phyloP scores from a whole-genome alignment of 1,140 invertebrate genomes.

The Aphidius gifuensis region DNA sequence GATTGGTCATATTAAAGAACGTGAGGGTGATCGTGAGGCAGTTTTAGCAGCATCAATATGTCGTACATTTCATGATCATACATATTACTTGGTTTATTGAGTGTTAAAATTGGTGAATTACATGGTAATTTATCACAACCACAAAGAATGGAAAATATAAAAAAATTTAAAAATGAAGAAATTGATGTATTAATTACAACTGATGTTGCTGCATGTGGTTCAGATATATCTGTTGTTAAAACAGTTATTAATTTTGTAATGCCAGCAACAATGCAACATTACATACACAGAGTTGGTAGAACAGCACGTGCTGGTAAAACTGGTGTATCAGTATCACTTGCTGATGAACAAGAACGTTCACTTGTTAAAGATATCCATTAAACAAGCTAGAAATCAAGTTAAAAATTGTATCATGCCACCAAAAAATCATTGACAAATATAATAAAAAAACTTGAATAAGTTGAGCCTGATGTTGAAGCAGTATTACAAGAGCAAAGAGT shows the following conservation, averaged over 20 bases:
- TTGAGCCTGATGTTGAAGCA: constrained; percentile 76
- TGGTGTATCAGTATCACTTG: constrained; percentile 89
- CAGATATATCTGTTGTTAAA: constrained; percentile 94
- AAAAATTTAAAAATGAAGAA: constrained; percentile 83
- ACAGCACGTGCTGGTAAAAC: constrained; percentile 90
- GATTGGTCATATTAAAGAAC: constrained; percentile 86
- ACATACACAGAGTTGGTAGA: constrained; percentile 91
- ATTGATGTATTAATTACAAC: constrained; percentile 92
- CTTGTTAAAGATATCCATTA: constrained; percentile 89
- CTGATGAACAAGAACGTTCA: constrained; percentile 86
- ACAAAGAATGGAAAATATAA: constrained; percentile 84
- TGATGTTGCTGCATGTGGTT: constrained; percentile 92
- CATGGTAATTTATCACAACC: constrained; percentile 92
- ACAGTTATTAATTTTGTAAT: constrained; percentile 97
- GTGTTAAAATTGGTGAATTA: constrained; percentile 50
- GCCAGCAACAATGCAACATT: constrained; percentile 91
- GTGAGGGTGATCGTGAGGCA: constrained; percentile 87
- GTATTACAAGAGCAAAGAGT: constrained; percentile 82
- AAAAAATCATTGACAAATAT: constrained; percentile 86
- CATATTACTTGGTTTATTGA: constrained; percentile 85
- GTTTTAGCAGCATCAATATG: constrained; percentile 87
- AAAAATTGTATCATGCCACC: constrained; percentile 83
- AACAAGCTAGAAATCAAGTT: constrained; percentile 78
- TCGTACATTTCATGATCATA: constrained; percentile 89
- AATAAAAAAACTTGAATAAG: constrained; percentile 64